These are phyloP conservation scores for Pollenia amentaria DNA, from an alignment of 2,888 invertebrate species.

Conservation along the genomic window DNA sequence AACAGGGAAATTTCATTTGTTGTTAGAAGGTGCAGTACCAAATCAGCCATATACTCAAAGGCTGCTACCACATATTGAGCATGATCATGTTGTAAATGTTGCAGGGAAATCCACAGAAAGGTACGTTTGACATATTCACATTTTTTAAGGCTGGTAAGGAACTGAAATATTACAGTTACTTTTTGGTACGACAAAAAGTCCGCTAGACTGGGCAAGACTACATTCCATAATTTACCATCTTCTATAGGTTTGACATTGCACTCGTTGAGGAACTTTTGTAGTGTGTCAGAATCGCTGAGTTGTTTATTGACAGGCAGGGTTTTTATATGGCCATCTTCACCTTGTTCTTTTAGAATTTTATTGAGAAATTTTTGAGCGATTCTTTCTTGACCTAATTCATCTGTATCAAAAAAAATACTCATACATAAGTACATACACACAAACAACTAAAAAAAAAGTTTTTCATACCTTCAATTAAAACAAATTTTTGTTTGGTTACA, in stretches of 20 bases:
- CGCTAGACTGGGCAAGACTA: slow-evolving; percentile 81
- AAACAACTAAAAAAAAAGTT: neutral
- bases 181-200: slow-evolving; percentile 79
- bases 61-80: slow-evolving; percentile 80
- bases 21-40: slow-evolving; percentile 80
- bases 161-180: slow-evolving; percentile 79
- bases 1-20: slow-evolving; percentile 78
- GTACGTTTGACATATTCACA: slow-evolving; percentile 79
- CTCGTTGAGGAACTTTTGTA: slow-evolving; percentile 76
- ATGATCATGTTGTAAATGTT: slow-evolving; percentile 77
- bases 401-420: slow-evolving; percentile 72
- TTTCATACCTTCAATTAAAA: slow-evolving; percentile 82
- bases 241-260: slow-evolving; percentile 67
- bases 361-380: slow-evolving; percentile 80
- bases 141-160: slow-evolving; percentile 79
- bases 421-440: neutral
- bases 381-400: slow-evolving; percentile 82
- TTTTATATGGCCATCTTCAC: slow-evolving; percentile 79
- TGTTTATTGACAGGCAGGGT: slow-evolving; percentile 75
- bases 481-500: slow-evolving; percentile 81
- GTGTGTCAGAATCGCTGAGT: slow-evolving; percentile 75
- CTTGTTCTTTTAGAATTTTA: slow-evolving; percentile 81
- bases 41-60: slow-evolving; percentile 82
- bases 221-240: slow-evolving; percentile 75
- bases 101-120: slow-evolving; percentile 82